phyloP scores from a whole-genome alignment of 2,797 vertebrate species.

The Molossus alvarezi region DNA sequence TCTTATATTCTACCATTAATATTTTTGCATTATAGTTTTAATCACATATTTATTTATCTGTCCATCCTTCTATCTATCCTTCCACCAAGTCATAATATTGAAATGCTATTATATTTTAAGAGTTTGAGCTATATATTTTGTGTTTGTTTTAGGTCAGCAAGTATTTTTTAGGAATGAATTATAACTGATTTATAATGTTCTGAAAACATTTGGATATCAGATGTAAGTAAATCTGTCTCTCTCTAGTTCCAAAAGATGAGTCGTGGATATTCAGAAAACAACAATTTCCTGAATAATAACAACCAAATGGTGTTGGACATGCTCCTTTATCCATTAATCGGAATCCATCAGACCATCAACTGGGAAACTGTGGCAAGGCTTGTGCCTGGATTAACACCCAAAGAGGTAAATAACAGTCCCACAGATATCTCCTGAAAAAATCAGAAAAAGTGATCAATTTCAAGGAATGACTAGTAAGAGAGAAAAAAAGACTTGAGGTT shows the following conservation, averaged over 20 bases:
- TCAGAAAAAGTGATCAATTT: slow-evolving; percentile 1
- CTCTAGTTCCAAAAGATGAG: slow-evolving; percentile 94
- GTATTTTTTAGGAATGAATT: slow-evolving; percentile 66
- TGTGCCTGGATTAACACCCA: slow-evolving; percentile 97
- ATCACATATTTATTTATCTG: not conserved
- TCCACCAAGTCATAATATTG: slow-evolving; percentile 35
- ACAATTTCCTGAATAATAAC: slow-evolving; percentile 97
- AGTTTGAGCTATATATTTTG: slow-evolving; percentile 33
- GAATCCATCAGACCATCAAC: slow-evolving; percentile 96
- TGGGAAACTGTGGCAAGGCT: slow-evolving; percentile 98
- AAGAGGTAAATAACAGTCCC: slow-evolving; percentile 93
- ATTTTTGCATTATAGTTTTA: slow-evolving; percentile 14
- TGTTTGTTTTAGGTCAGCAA: slow-evolving; percentile 64
- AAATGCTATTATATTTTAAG: slow-evolving; percentile 60
- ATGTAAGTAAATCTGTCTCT: slow-evolving; percentile 58
- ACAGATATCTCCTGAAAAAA: slow-evolving; percentile 13
- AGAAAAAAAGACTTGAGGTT: not conserved
- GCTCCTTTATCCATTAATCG: slow-evolving; percentile 96
- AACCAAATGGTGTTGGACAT: slow-evolving; percentile 97
- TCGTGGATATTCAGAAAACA: slow-evolving; percentile 96
- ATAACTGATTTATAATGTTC: slow-evolving; percentile 52
- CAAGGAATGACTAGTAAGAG: slow-evolving; percentile 53
- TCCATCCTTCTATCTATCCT: not conserved
- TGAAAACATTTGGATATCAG: slow-evolving; percentile 63
- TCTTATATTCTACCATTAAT: slow-evolving; percentile 50